phyloP scores from a whole-genome alignment of 30 jellyfish, hydroid and myxozoan species.

The Turritopsis rubra region DNA sequence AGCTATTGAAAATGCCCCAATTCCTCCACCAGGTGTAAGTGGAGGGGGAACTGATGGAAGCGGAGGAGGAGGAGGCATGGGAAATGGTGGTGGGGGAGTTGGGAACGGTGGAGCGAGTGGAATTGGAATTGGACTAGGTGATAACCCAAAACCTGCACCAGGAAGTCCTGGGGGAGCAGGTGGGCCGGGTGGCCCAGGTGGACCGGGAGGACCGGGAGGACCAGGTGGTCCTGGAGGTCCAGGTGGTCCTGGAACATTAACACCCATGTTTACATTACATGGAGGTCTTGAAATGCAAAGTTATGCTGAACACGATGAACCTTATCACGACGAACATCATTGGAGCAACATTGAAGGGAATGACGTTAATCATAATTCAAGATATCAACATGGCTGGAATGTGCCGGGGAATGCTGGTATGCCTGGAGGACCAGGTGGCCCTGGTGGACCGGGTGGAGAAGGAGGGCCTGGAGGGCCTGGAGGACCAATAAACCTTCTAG shows the following conservation, averaged over 20 bases:
- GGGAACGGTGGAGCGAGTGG: conserved; percentile 25
- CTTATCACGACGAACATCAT: conserved; percentile 8
- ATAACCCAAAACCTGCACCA: conserved; percentile 38
- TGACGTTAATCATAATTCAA: background rate
- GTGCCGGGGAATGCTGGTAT: conserved; percentile 27
- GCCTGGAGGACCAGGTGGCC: conserved; percentile 44
- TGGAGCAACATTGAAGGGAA: conserved; percentile 2
- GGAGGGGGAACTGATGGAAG: conserved; percentile 33
- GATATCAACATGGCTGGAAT: background rate
- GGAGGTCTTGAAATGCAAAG: background rate
- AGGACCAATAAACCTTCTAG: conserved; percentile 15
- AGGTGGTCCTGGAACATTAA: conserved; percentile 36
- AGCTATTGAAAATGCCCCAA: conserved; percentile 1
- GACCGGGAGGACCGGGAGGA: conserved; percentile 54
- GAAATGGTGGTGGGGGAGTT: conserved; percentile 31
- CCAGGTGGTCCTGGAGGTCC: conserved; percentile 49
- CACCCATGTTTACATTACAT: conserved; percentile 4
- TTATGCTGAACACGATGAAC: background rate
- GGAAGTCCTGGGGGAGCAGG: conserved; percentile 72
- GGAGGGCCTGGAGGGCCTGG: conserved; percentile 43
- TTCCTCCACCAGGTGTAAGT: conserved; percentile 43
- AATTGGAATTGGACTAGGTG: conserved; percentile 26
- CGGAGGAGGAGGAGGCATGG: conserved; percentile 38
- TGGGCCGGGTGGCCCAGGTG: conserved; percentile 98
- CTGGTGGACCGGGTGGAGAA: conserved; percentile 40